Evolutionary conservation across 2,797 vertebrate species (phyloP).

Genomic region (Zenarchopterus dispar): DNA sequence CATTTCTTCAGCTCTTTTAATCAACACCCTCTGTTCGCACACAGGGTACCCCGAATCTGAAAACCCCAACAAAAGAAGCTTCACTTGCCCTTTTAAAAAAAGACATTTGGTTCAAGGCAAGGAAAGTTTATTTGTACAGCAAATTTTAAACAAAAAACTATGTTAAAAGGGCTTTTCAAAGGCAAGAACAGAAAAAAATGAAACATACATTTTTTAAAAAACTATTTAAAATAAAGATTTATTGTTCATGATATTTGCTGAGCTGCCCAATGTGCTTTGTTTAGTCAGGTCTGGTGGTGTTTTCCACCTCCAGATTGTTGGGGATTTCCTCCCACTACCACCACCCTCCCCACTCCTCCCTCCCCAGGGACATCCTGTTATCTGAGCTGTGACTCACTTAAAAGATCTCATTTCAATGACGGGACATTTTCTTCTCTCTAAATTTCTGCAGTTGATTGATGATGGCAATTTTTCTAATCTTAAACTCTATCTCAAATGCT

Average conservation of each 20-base stretch:
- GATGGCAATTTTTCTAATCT: conserved; percentile 8
- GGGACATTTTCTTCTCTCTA: conserved; percentile 19
- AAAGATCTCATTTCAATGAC: conserved; percentile 45
- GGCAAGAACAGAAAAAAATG: not conserved
- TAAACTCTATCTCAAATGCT: not conserved
- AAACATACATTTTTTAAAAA: not conserved
- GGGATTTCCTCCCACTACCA: conserved; percentile 66
- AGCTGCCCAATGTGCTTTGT: conserved; percentile 31
- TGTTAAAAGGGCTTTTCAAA: too few relatives aligned
- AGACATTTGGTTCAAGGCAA: too few relatives aligned
- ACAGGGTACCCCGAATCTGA: too few relatives aligned
- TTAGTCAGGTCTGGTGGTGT: conserved; percentile 38
- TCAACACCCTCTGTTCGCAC: not conserved
- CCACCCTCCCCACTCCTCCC: conserved; percentile 24
- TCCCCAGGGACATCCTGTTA: conserved; percentile 61
- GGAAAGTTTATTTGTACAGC: too few relatives aligned
- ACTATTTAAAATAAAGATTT: too few relatives aligned
- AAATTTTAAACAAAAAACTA: too few relatives aligned
- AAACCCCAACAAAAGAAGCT: not conserved
- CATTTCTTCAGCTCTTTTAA: conserved; percentile 24
- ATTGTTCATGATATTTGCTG: not conserved
- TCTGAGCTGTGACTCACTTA: conserved; percentile 66
- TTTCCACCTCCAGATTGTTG: conserved; percentile 53
- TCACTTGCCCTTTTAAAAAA: not conserved
- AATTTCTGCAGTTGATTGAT: conserved; percentile 33